Conservation (phyloP, 2,113 vertebrate species). For the Anas platyrhynchos region DNA sequence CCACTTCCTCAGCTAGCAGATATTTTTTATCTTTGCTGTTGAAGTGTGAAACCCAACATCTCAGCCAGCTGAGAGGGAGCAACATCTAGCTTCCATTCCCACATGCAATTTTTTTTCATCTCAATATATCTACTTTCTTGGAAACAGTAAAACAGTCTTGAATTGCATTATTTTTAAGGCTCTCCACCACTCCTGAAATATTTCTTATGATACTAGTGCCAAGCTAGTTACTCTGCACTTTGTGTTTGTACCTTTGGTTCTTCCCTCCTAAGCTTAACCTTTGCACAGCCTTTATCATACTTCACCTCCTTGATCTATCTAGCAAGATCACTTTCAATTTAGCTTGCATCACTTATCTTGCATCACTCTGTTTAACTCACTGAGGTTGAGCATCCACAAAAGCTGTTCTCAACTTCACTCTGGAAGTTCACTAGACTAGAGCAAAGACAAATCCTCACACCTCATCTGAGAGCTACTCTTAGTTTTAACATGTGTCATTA, state of each 20-base stretch:
- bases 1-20: neutral
- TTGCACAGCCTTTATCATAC: neutral
- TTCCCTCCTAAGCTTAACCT: neutral
- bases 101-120: neutral
- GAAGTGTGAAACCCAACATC: neutral
- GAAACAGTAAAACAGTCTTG: neutral
- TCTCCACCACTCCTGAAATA: neutral
- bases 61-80: neutral
- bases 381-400: neutral
- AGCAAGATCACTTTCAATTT: neutral
- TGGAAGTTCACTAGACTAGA: neutral
- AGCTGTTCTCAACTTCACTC: neutral
- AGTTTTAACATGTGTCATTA: neutral
- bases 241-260: neutral
- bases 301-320: neutral
- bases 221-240: neutral
- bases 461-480: neutral
- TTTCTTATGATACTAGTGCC: neutral
- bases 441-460: neutral
- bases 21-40: neutral
- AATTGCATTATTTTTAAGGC: neutral
- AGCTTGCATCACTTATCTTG: neutral
- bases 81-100: neutral
- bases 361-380: neutral
- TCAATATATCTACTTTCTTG: neutral